Percentiles rank a stretch among this genome's conserved stretches.
These are phyloP conservation scores for Macrobrachium rosenbergii DNA, from an alignment of 1,140 invertebrate species.

Conservation along the genomic window DNA sequence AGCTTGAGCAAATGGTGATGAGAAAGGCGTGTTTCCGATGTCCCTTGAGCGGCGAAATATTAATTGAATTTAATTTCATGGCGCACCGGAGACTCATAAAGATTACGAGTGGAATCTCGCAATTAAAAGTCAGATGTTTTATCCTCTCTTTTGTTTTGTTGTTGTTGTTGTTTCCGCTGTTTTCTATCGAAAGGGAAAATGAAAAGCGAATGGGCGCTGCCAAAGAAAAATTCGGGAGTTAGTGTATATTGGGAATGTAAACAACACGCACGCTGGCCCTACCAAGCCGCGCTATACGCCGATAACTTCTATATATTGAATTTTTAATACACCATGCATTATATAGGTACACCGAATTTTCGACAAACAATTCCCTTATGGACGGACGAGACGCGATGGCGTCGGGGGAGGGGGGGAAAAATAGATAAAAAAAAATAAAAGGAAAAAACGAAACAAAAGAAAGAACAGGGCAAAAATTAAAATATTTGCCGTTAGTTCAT, in stretches of 20 bases:
- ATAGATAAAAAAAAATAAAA: too few relatives aligned
- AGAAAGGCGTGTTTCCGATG: too few relatives aligned
- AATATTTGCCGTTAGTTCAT: neutral
- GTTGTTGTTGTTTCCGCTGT: too few relatives aligned
- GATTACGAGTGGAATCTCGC: too few relatives aligned
- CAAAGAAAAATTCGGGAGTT: conserved; percentile 59
- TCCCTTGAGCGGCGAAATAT: too few relatives aligned
- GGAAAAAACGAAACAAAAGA: neutral
- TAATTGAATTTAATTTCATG: too few relatives aligned
- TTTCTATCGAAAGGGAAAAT: conserved; percentile 34
- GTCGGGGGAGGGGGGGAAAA: neutral
- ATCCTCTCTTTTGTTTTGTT: too few relatives aligned
- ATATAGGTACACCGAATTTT: conserved; percentile 44
- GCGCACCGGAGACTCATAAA: too few relatives aligned
- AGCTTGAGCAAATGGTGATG: too few relatives aligned
- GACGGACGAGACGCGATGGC: neutral
- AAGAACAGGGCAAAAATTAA: neutral
- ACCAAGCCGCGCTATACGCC: conserved; percentile 47
- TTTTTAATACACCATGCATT: conserved; percentile 53
- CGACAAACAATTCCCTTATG: conserved; percentile 40
- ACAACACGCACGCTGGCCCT: conserved; percentile 44
- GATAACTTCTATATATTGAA: conserved; percentile 57
- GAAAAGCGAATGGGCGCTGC: conserved; percentile 46
- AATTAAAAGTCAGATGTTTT: too few relatives aligned
- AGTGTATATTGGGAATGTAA: conserved; percentile 50